Conservation (phyloP, 2,113 vertebrate genomes). For the Cariama cristata region DNA sequence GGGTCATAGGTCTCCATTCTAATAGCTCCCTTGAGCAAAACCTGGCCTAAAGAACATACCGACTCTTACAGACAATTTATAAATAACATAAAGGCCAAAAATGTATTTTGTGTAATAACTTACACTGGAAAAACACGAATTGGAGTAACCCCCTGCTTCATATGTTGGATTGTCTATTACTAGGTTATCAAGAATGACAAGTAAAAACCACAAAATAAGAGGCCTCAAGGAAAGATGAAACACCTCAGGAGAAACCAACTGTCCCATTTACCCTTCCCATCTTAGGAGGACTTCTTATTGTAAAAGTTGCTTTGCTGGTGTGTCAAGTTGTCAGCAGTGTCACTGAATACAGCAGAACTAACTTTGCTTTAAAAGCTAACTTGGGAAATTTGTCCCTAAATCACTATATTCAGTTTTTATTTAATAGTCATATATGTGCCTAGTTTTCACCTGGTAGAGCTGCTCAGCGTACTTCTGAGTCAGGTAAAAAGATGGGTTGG, state of each 20-base stretch:
- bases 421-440: background rate
- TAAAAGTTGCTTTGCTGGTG: background rate
- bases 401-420: background rate
- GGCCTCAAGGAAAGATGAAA: background rate
- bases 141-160: background rate
- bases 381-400: background rate
- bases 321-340: background rate
- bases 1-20: background rate
- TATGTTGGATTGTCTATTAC: background rate
- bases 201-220: background rate
- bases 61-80: background rate
- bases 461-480: background rate
- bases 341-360: background rate
- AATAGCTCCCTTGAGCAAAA: background rate
- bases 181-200: slow-evolving; percentile 2
- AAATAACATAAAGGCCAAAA: background rate
- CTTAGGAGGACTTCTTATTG: background rate
- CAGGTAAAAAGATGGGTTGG: background rate
- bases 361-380: background rate
- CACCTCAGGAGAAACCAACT: background rate
- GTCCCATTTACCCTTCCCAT: background rate
- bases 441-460: background rate
- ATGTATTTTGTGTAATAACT: background rate
- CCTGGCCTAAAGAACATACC: background rate
- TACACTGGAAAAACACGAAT: background rate